Percentiles rank a stretch among this genome's conserved stretches.
These are phyloP conservation scores for Laticauda colubrina DNA, from an alignment of 2,113 vertebrate species.

Conservation along the genomic window DNA sequence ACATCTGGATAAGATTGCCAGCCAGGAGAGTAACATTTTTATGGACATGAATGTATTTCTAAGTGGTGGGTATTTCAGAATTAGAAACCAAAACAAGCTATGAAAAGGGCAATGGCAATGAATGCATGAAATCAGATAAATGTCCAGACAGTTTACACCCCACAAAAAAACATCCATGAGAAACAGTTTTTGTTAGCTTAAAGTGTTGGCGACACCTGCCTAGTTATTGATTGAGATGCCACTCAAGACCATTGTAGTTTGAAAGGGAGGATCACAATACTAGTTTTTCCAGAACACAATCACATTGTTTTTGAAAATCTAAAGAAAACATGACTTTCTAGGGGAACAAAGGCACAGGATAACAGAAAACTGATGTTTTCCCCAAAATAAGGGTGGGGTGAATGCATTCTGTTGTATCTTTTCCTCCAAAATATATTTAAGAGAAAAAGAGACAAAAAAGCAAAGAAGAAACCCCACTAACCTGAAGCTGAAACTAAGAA, in stretches of 20 bases:
- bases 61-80: not conserved
- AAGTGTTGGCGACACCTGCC: not conserved
- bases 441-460: slow-evolving; percentile 23
- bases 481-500: slow-evolving; percentile 46
- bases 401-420: slow-evolving; percentile 21
- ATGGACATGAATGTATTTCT: not conserved
- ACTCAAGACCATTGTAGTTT: not conserved
- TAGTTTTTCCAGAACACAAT: not conserved
- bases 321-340: not conserved
- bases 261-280: no score
- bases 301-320: not conserved
- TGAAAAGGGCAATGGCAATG: not conserved
- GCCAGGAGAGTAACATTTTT: not conserved
- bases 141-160: not conserved
- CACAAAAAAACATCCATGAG: not conserved
- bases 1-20: not conserved
- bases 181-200: not conserved
- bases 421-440: slow-evolving; percentile 51
- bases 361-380: not conserved
- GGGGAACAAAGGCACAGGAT: not conserved
- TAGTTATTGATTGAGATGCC: not conserved
- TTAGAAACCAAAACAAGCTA: not conserved
- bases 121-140: not conserved
- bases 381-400: not conserved
- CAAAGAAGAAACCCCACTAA: slow-evolving; percentile 34